Percentiles rank a stretch among this genome's conserved stretches.
phyloP scores from a whole-genome alignment of 2,888 invertebrate species.

The Metacarcinus magister region DNA sequence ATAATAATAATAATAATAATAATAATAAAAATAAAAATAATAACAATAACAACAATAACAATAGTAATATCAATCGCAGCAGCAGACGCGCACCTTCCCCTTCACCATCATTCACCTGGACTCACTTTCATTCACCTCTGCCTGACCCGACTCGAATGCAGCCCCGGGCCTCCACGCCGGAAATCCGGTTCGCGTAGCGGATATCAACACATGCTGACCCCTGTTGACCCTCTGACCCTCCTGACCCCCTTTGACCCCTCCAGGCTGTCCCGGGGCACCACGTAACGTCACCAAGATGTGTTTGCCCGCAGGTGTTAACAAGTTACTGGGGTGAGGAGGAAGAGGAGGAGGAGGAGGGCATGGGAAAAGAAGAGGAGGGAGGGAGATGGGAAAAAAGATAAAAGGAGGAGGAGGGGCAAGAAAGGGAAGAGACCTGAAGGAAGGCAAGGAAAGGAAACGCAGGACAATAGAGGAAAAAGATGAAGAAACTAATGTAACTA shows the following conservation, averaged over 20 bases:
- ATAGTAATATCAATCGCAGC: background rate
- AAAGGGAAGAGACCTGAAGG: background rate
- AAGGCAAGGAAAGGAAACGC: background rate
- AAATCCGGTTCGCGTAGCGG: conserved; percentile 57
- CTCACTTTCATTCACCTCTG: conserved; percentile 50
- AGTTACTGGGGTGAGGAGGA: background rate
- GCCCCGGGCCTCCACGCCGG: background rate
- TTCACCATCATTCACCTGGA: background rate
- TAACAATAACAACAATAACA: background rate
- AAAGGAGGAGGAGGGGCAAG: background rate
- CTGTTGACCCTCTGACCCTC: conserved; percentile 34
- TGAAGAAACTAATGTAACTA: background rate
- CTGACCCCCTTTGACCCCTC: background rate
- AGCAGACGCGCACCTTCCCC: background rate
- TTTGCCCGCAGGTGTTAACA: background rate
- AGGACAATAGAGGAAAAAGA: background rate
- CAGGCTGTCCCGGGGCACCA: background rate
- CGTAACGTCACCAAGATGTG: conserved; percentile 13
- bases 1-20: background rate
- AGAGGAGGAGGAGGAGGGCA: background rate
- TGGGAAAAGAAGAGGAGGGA: background rate
- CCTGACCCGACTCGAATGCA: conserved; percentile 34
- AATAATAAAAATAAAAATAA: background rate
- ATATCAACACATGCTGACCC: conserved; percentile 50
- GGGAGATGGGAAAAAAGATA: background rate